phyloP scores from a whole-genome alignment of 1,140 invertebrate species.

The Laupala kohalensis region DNA sequence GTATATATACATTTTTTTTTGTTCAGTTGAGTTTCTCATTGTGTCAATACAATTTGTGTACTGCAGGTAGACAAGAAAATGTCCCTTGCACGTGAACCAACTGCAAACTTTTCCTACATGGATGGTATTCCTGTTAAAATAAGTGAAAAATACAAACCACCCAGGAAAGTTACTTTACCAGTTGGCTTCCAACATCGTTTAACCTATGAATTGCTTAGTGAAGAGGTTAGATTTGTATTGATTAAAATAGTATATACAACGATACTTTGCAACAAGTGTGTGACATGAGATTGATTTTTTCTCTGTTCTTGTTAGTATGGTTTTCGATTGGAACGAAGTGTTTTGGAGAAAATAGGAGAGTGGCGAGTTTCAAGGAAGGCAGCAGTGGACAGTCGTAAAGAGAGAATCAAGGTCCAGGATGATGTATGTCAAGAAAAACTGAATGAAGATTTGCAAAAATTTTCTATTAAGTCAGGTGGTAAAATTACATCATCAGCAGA shows the following conservation, averaged over 20 bases:
- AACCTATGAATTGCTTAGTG: conserved; percentile 19
- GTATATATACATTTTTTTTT: too few relatives aligned
- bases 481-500: neutral
- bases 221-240: conserved; percentile 10
- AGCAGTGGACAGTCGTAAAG: neutral
- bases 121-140: conserved; percentile 77
- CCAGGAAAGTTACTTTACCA: conserved; percentile 53
- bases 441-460: neutral
- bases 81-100: neutral
- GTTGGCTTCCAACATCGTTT: conserved; percentile 47
- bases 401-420: conserved; percentile 2
- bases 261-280: neutral
- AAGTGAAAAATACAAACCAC: conserved; percentile 68
- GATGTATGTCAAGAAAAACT: neutral
- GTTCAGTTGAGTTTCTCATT: too few relatives aligned
- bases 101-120: conserved; percentile 39
- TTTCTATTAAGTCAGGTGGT: neutral
- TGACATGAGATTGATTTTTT: neutral
- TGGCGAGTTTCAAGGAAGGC: conserved; percentile 33
- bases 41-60: too few relatives aligned
- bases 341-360: conserved; percentile 52
- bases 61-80: too few relatives aligned
- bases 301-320: conserved; percentile 39
- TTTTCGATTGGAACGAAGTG: conserved; percentile 53
- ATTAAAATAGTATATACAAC: neutral